Base-by-base conservation (phyloP, 1,140 invertebrate genomes). In the Neodiprion pinetum region DNA sequence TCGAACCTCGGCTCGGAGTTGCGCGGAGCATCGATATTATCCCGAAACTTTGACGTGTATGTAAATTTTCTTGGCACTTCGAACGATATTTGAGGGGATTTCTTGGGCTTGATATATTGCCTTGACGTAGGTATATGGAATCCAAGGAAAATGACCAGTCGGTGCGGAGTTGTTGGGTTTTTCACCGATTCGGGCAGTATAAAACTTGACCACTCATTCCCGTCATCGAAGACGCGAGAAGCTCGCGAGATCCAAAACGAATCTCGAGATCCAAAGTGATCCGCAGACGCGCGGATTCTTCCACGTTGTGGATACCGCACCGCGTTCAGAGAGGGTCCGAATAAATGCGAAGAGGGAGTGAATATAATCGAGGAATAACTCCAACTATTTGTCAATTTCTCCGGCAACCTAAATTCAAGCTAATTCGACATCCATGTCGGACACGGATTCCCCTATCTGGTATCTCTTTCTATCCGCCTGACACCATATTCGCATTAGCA, bases 401-500 rank as follows among this genome's bases (percentile, higher is more conserved):
- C 84, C 83, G 85, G 86, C 87, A 88, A 88, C 85, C 88, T 88
- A 88, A 88, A 89, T 88, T 85, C 88, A 86, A 87, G 88, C 88
- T 88, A 88, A 89, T 89, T 89, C 87, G 88, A 89, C 87, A 89
- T 88, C 88, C 87, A 84, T 88, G 88, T 89, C 86, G 86, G 83
- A 88, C 88, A 88, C 86, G 87, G 87, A 89, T 89, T 89, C 83
- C 53, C 82, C 86, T 89, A 89, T 89, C 88, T 83, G 82, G 80
- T 89, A 89, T 88, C 88, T 88, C 87, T 89, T 88, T 89, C 88
- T 88, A 89, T 89, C 87, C 86, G 88, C 84, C 87, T 86, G 82
- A 89, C 88, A 89, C 86, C 88, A 87, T 87, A 89, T 88, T 89
- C 87, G 86, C 88, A 89, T 89, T 89, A 89, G 87, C 85, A 83